phyloP scores from a whole-genome alignment of 2,113 vertebrate genomes.

The Azemiops feae region DNA sequence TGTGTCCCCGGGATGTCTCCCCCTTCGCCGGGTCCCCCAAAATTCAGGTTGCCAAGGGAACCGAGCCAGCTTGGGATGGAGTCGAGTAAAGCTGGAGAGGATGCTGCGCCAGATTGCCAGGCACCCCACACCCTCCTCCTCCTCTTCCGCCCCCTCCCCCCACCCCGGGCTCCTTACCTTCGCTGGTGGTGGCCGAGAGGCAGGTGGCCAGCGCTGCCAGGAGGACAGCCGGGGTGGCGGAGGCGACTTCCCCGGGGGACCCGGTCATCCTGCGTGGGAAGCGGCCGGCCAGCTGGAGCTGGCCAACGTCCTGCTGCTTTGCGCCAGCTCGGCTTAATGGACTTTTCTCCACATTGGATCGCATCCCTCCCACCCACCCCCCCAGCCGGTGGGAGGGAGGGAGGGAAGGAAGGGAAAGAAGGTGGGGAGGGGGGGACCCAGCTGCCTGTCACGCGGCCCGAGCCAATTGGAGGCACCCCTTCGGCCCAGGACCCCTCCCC shows the following conservation, averaged over 20 bases:
- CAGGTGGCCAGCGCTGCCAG: constrained; percentile 57
- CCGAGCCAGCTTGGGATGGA: not conserved
- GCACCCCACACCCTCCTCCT: rapidly evolving
- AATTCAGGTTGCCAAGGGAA: not conserved
- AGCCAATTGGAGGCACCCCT: constrained; percentile 63
- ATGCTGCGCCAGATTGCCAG: not conserved
- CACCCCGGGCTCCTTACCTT: constrained; percentile 59
- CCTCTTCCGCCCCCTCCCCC: rapidly evolving
- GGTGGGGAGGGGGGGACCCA: constrained; percentile 29
- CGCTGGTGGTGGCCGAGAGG: constrained; percentile 57
- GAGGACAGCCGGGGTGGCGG: constrained; percentile 61
- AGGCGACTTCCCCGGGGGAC: constrained; percentile 51
- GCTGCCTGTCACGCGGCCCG: constrained; percentile 53
- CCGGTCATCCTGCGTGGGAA: constrained; percentile 60
- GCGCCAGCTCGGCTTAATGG: constrained; percentile 43
- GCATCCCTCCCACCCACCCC: not conserved
- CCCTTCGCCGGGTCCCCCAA: not conserved
- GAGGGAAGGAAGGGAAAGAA: not conserved
- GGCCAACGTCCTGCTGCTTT: constrained; percentile 36
- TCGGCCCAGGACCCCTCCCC: constrained; percentile 43
- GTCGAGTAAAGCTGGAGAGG: not conserved
- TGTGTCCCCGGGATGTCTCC: too few species aligned
- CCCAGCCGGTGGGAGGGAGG: not conserved
- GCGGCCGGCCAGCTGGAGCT: constrained; percentile 35
- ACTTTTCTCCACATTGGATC: constrained; percentile 62